Conservation (phyloP, 2,888 invertebrate species). For the Calephelis perditalis region DNA sequence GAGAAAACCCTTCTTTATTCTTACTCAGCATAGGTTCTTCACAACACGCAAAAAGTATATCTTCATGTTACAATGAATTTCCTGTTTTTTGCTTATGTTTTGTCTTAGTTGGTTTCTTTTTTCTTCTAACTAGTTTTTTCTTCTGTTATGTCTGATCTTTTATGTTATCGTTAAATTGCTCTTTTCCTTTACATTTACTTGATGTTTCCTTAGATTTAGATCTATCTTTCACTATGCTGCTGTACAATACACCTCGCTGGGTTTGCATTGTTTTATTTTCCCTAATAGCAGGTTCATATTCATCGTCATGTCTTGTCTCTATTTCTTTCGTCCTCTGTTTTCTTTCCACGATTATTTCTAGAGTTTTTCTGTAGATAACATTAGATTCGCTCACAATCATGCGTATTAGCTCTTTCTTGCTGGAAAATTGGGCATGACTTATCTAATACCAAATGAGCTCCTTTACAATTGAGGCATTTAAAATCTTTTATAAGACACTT, state of each 20-base stretch:
- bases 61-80: not conserved
- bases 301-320: not conserved
- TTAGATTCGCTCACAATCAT: not conserved
- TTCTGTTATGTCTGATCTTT: not conserved
- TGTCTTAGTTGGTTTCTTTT: not conserved
- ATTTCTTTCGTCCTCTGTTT: not conserved
- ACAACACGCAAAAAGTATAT: not conserved
- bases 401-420: conserved; percentile 3
- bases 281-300: too few relatives aligned
- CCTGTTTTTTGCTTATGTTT: not conserved
- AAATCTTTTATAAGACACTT: not conserved
- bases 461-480: not conserved
- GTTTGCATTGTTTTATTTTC: not conserved
- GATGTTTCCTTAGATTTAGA: not conserved
- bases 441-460: not conserved
- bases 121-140: not conserved
- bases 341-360: not conserved
- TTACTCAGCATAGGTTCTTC: not conserved
- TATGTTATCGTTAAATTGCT: not conserved
- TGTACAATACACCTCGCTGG: not conserved
- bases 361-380: not conserved
- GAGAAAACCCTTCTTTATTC: not conserved
- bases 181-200: not conserved
- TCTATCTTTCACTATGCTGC: not conserved
- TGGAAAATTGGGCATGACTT: not conserved